These are phyloP conservation scores for Anthopleura xanthogrammica DNA, from an alignment of 92 coral and sea anemone species.

Conservation along the genomic window DNA sequence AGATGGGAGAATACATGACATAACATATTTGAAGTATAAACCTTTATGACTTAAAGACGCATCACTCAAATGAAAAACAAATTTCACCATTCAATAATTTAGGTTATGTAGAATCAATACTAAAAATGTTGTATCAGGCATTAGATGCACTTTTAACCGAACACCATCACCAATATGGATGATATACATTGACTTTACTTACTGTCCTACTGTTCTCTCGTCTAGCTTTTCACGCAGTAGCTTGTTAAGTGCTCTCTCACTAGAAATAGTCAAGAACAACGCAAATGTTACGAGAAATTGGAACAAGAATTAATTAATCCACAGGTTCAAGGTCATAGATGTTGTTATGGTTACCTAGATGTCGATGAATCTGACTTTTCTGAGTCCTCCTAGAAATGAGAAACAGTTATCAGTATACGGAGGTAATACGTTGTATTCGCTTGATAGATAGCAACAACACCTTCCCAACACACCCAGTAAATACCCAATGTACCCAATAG, in stretches of 20 bases:
- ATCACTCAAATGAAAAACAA: too few species aligned
- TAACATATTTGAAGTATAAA: too few species aligned
- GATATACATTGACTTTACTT: neutral
- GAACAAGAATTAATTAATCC: neutral
- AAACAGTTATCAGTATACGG: neutral
- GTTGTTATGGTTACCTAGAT: slow-evolving; percentile 32
- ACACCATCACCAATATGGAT: too few species aligned
- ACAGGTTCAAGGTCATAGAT: neutral
- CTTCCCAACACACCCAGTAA: too few species aligned
- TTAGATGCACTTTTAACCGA: too few species aligned
- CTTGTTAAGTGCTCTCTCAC: slow-evolving; percentile 58
- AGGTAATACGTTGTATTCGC: neutral
- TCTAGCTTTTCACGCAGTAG: slow-evolving; percentile 65
- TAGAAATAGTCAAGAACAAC: neutral
- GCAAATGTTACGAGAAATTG: too few species aligned
- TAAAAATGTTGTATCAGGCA: too few species aligned
- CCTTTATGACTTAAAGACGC: too few species aligned
- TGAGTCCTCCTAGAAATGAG: slow-evolving; percentile 31
- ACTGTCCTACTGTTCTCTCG: slow-evolving; percentile 72
- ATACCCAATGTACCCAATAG: too few species aligned
- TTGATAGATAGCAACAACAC: too few species aligned
- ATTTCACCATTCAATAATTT: too few species aligned
- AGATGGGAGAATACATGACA: neutral
- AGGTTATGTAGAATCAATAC: too few species aligned
- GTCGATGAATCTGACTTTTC: slow-evolving; percentile 53